Conservation (phyloP, 2,113 vertebrate species). For the Sakesphorus luctuosus region DNA sequence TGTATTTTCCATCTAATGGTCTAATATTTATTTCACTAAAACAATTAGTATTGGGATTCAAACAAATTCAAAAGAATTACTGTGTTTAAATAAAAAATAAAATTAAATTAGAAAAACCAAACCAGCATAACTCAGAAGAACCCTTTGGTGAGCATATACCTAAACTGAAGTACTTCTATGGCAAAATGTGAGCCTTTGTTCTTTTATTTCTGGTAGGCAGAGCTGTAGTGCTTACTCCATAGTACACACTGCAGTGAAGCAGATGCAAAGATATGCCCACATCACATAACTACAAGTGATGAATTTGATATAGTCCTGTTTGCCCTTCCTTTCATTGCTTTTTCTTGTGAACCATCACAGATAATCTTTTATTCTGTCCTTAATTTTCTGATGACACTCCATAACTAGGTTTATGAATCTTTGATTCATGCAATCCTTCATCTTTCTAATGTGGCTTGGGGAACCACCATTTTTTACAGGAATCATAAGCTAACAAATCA, state of each 20-base stretch:
- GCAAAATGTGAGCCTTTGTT: neutral
- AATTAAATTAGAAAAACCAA: neutral
- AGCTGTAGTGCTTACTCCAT: neutral
- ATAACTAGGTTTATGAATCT: slow-evolving; percentile 70
- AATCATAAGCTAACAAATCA: neutral
- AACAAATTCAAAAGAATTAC: neutral
- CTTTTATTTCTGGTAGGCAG: neutral
- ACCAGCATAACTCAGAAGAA: neutral
- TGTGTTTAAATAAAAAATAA: neutral
- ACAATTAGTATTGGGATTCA: neutral
- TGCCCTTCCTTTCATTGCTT: slow-evolving; percentile 64
- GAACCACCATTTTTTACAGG: slow-evolving; percentile 21
- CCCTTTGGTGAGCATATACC: neutral
- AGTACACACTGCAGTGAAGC: neutral
- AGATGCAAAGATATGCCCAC: neutral
- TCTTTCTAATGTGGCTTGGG: slow-evolving; percentile 20
- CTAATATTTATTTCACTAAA: neutral
- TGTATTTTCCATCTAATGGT: neutral
- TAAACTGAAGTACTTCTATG: neutral
- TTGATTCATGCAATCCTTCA: slow-evolving; percentile 63
- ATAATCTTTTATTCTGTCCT: slow-evolving; percentile 64
- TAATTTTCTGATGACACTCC: slow-evolving; percentile 68
- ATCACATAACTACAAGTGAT: neutral
- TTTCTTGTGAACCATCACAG: slow-evolving; percentile 60
- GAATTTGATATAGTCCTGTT: slow-evolving; percentile 47